Evolutionary conservation across 2,888 invertebrate species (phyloP), one percentile per base, ranked within the genome.

Genomic region (Tetragnatha montana): DNA sequence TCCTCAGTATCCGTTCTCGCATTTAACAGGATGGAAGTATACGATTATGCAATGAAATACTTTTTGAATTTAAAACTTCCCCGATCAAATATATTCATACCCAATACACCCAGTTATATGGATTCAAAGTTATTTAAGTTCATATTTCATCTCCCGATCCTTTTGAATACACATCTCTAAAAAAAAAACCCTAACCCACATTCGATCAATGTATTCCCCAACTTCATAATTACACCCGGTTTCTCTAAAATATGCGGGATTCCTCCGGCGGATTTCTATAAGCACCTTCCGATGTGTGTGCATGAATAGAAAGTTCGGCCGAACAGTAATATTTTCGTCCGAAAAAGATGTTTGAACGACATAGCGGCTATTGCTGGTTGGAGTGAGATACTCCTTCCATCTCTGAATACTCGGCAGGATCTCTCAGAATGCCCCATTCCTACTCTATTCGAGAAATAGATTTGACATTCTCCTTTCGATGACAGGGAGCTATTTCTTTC

Each of bases 401-500:
- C n/a, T n/a, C n/a, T n/a, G n/a, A n/a, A n/a, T n/a, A n/a, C n/a
- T n/a, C n/a, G n/a, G n/a, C n/a, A n/a, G 35, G 4, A 35, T 35
- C 35, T 35, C 35, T 35, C 35, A 35, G 78, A 78, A 78, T 78
- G 19, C 80, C 17, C 22, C 10, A 17, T 69, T 80, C 80, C 69
- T 68, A 19, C 75, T 35, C 68, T 74, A 73, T 68, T 83, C 60
- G 19, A 47, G 74, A 74, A 83, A 83, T 68, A 83, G 83, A 83
- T 83, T 83, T 68, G 83, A 75, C 81, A 82, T 83, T 51, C 51
- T 47, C 74, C 83, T 75, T 75, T 49, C 75, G 22, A 83, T 83
- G 83, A 83, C 83, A 83, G 74, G 60, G 35, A 47, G 47, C 83
- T 83, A 75, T 83, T 83, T 75, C 83, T 83, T 75, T 47, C 60